Base-by-base conservation (phyloP, 2,888 invertebrate species). In the Stenoptilia bipunctidactyla region DNA sequence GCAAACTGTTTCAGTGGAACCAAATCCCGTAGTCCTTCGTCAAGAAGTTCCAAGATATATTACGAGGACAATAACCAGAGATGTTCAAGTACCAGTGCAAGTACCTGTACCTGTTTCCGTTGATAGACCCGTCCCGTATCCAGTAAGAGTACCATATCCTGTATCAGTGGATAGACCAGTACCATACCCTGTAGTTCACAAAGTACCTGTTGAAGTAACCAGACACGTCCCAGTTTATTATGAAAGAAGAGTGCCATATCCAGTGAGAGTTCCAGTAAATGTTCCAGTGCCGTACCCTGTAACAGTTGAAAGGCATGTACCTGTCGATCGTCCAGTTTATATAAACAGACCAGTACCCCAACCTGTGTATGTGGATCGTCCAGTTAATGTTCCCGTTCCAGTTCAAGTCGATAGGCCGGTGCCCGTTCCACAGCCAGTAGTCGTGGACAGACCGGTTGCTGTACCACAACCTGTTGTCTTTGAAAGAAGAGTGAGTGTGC, bases 201-300 rank as follows among this genome's bases (percentile, higher is more conserved):
- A 58, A 55, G 80, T 80, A 0, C 85, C 84, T 0, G 85, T 87
- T 1, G 86, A 82, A 50, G 67, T 84, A 15, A 80, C 79, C 1
- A 66, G 66, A 44, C 80, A 82, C 39, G 80, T 83, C 1, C 84
- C 85, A 12, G 80, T 83, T 41, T 80, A 79, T 51, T 79, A 80
- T 53, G 76, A 80, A 48, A 84, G 60, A 48, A 70, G 68, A 52
- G 80, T 85, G 50, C 85, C 85, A 37, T 80, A 82, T 47, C 79
- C 82, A 1, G 83, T 85, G 1, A 75, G 66, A 55, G 87, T 88
- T 13, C 85, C 86, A 1, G 79, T 83, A 1, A 63, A 66, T 1
- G 86, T 86, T 14, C 85, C 86, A 0, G 83, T 85, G n/a, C 87
- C 87, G 9, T 87, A 87, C 51, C 88, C 88, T 12, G 87, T 88